Evolutionary conservation across 1,140 invertebrate species (phyloP).

Genomic region (Scylla paramamosain): DNA sequence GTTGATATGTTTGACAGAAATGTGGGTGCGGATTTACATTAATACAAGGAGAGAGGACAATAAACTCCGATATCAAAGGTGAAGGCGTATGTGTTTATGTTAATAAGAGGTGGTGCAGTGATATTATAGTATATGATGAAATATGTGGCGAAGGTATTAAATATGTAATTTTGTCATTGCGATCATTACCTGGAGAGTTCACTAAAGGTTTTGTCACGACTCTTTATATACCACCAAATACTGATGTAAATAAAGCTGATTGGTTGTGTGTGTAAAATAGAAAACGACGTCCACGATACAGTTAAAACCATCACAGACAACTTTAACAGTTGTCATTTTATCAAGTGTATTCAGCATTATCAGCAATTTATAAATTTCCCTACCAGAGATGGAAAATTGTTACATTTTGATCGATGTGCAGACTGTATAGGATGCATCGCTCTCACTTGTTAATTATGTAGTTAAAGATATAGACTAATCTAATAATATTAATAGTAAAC

Average conservation of each 20-base stretch:
- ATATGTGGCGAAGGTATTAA: neutral
- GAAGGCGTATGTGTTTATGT: slow-evolving; percentile 10
- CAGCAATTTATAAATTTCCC: neutral
- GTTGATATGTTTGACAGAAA: slow-evolving; percentile 14
- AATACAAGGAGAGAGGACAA: slow-evolving; percentile 5
- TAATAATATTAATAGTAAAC: too few relatives aligned
- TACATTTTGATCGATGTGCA: too few relatives aligned
- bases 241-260: neutral
- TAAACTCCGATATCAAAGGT: neutral
- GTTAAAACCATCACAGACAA: neutral
- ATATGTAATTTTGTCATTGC: slow-evolving; percentile 38
- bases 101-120: slow-evolving; percentile 1
- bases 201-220: neutral
- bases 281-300: neutral
- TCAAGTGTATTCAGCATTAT: neutral
- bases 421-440: too few relatives aligned
- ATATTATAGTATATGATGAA: neutral
- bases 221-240: neutral
- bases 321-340: neutral
- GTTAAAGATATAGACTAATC: too few relatives aligned
- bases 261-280: neutral
- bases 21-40: slow-evolving; percentile 17
- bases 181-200: neutral
- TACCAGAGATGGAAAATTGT: too few relatives aligned
- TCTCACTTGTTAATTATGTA: too few relatives aligned